phyloP scores from a whole-genome alignment of 2,797 vertebrate species.

The Sebastes glaucus region DNA sequence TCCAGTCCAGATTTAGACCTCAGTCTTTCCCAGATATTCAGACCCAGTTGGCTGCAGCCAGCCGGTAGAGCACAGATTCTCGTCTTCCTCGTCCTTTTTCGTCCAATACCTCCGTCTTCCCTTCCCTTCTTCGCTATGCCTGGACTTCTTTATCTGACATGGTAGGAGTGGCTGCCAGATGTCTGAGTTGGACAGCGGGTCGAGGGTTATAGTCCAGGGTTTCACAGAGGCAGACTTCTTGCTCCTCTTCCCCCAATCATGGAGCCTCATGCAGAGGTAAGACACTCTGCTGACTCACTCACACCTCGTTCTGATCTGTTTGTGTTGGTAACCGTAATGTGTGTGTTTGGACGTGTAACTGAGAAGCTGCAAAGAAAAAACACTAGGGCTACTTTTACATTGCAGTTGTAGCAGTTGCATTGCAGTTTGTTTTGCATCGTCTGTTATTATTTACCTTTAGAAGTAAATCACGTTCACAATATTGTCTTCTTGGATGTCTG shows the following conservation, averaged over 20 bases:
- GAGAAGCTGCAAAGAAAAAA: constrained; percentile 11
- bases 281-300: constrained; percentile 17
- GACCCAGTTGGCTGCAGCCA: constrained; percentile 46
- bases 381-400: not conserved
- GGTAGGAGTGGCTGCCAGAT: not conserved
- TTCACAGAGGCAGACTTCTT: constrained; percentile 1
- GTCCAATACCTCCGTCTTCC: not conserved
- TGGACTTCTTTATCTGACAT: constrained; percentile 5
- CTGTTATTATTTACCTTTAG: not conserved
- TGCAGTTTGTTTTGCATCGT: not conserved
- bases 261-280: constrained; percentile 80
- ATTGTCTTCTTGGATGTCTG: not conserved
- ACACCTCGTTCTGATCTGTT: not conserved
- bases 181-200: not conserved
- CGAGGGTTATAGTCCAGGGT: not conserved
- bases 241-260: constrained; percentile 52
- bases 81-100: not conserved
- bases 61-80: not conserved
- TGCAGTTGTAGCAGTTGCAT: too few species aligned
- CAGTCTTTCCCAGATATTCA: constrained; percentile 57
- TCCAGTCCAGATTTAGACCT: constrained; percentile 81
- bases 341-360: not conserved
- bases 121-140: not conserved
- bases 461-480: not conserved
- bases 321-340: not conserved